These are phyloP conservation scores for Hemicordylus capensis DNA, from an alignment of 2,113 vertebrate species.

Conservation along the genomic window DNA sequence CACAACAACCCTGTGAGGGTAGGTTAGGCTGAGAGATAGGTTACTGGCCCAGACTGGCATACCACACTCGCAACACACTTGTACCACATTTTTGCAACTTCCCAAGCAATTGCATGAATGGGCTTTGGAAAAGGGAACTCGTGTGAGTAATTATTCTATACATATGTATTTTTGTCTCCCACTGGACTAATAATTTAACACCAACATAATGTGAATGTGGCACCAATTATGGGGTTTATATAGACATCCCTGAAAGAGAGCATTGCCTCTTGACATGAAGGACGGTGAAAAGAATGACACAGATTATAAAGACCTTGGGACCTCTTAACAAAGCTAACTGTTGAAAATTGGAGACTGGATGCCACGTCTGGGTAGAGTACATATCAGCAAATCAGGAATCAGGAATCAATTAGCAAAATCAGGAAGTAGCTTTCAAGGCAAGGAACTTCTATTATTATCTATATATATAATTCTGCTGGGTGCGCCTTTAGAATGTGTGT, in stretches of 20 bases:
- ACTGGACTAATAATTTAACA: slow-evolving; percentile 2
- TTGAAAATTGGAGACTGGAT: not conserved
- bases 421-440: not conserved
- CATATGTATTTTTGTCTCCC: not conserved
- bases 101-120: not conserved
- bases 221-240: not conserved
- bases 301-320: not conserved
- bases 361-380: not conserved
- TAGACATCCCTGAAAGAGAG: not conserved
- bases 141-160: not conserved
- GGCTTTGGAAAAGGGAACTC: not conserved
- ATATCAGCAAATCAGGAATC: not conserved
- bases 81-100: not conserved
- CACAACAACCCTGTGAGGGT: too few relatives aligned
- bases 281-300: not conserved
- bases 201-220: accelerated
- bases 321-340: slow-evolving; percentile 31
- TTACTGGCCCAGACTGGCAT: too few relatives aligned
- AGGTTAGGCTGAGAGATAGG: too few relatives aligned
- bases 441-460: too few relatives aligned
- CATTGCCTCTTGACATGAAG: not conserved
- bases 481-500: too few relatives aligned
- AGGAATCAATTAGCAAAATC: not conserved
- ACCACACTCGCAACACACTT: too few relatives aligned
- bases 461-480: too few relatives aligned